Conservation (phyloP, 2,113 vertebrate species). For the Microcebus lehilahytsara region DNA sequence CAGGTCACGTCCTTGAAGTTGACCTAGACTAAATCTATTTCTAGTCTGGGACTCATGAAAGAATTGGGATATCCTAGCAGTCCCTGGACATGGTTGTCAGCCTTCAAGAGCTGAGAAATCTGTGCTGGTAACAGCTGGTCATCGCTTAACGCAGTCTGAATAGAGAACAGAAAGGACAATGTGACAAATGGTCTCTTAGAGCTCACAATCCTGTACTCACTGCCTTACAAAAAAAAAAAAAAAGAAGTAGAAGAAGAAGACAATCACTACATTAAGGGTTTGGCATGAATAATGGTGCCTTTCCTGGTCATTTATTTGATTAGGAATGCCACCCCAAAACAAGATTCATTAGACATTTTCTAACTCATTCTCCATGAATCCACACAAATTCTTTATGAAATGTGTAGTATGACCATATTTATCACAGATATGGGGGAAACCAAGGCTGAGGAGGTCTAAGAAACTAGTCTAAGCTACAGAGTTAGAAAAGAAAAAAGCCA, state of each 20-base stretch:
- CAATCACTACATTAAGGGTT: not conserved
- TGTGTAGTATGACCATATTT: not conserved
- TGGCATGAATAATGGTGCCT: not conserved
- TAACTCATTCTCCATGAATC: not conserved
- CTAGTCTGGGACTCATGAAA: not conserved
- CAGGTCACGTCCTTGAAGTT: not conserved
- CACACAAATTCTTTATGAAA: not conserved
- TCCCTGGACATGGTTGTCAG: not conserved
- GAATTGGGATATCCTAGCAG: not conserved
- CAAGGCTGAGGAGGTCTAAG: not conserved
- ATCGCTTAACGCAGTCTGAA: not conserved
- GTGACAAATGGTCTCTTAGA: not conserved
- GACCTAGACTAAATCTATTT: not conserved
- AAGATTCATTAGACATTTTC: not conserved
- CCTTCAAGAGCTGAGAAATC: not conserved
- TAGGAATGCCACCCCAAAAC: not conserved
- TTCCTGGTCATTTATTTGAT: not conserved
- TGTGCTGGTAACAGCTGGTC: not conserved
- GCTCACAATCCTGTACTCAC: not conserved
- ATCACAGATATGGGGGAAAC: not conserved
- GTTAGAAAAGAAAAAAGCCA: not conserved
- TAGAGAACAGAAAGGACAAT: not conserved
- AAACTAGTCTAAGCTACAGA: not conserved
- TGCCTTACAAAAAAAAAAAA: not conserved
- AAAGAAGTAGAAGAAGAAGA: not conserved